Base-by-base conservation (phyloP, 2,888 invertebrate genomes). In the Clanis bilineata region DNA sequence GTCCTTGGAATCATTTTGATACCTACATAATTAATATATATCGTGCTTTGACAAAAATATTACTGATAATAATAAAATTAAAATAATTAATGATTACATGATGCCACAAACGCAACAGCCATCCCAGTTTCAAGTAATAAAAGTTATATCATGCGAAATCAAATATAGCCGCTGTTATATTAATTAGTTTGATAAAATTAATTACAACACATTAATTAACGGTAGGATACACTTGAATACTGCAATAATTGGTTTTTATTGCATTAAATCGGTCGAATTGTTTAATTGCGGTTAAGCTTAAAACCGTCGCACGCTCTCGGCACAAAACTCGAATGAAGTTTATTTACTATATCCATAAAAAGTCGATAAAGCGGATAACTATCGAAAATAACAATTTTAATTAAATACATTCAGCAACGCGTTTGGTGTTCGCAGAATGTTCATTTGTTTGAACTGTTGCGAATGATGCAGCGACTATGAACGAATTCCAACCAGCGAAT, bases 361-460 rank as follows among this genome's bases (percentile, higher is more conserved):
- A 80, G 77, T 82, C 77, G 83, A 87, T 88, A 85, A 83, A 82
- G 79, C 83, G 86, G 82, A 83, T 87, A 86, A 87, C 88, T 84
- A 86, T 82, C 78, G 78, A 77, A 79, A 82, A 86, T 85, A 83
- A 88, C 80, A 71, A 83, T 77, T 85, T 88, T 88, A 85, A 89
- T 90, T 87, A 84, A 86, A 86, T 83, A 44, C 62, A 56, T 44
- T 43, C 54, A 36, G 36, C 36, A 23, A 23, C 41, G 32, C 25
- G 32, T 44, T 38, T 55, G 22, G 22, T 54, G 23, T 23, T 32
- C 59, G 36, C 51, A 59, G 55, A 55, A 59, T 59, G 32, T 43
- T 54, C 32, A 44, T 59, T 59, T 47, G 51, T 58, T 58, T 39
- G 25, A 45, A 47, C 45, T 39, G 39, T 58, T 51, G 15, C 47